A percentile compares a stretch with the other conserved stretches of the same genome.
phyloP scores from a whole-genome alignment of 2,113 vertebrate genomes.

The Brachypteracias leptosomus region DNA sequence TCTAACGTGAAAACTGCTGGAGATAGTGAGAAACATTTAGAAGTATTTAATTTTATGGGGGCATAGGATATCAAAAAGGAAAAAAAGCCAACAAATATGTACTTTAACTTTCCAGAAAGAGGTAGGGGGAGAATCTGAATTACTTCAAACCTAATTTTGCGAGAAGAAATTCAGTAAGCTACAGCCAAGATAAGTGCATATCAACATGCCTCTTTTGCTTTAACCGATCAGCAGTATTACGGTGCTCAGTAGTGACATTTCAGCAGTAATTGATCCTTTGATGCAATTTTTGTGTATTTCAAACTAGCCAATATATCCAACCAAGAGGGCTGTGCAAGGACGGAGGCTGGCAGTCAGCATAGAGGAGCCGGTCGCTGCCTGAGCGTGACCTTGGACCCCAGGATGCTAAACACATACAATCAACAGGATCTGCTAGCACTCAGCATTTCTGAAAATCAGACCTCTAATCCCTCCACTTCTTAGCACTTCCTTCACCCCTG shows the following conservation, averaged over 20 bases:
- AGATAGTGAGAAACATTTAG: not conserved
- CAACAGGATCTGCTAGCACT: not conserved
- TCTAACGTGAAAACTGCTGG: not conserved
- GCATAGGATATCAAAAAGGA: not conserved
- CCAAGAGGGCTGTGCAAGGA: not conserved
- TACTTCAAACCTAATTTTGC: not conserved
- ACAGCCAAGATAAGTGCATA: not conserved
- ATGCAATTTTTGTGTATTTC: not conserved
- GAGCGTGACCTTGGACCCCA: not conserved
- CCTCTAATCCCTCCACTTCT: not conserved
- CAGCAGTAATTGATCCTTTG: slow-evolving; percentile 14
- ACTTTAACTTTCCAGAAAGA: not conserved
- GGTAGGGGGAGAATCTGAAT: not conserved
- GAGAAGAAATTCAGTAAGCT: not conserved
- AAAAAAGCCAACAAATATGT: not conserved
- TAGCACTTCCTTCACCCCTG: not conserved
- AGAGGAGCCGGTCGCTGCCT: not conserved
- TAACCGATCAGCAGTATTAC: slow-evolving; percentile 29
- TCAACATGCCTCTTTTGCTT: not conserved
- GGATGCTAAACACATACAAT: not conserved
- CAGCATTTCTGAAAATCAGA: not conserved
- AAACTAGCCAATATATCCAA: not conserved
- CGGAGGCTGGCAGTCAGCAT: not conserved
- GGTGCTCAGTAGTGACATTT: slow-evolving; percentile 8
- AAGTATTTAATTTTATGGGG: not conserved